Conservation (phyloP, 2,113 vertebrate species). For the Lepus europaeus region DNA sequence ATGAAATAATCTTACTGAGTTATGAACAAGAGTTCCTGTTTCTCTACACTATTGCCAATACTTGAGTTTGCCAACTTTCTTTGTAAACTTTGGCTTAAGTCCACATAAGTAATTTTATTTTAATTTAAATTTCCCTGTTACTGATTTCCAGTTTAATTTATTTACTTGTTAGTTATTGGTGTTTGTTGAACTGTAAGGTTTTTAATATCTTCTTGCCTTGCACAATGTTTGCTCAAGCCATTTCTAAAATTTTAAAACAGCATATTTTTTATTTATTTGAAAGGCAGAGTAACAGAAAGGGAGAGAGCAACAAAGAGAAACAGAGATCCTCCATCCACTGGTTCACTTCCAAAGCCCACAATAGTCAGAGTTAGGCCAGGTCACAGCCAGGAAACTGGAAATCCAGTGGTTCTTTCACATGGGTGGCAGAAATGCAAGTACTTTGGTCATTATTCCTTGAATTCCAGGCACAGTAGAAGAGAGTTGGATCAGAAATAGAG, state of each 20-base stretch:
- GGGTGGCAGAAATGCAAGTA: too few relatives aligned
- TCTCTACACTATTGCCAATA: background rate
- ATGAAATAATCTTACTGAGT: background rate
- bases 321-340: too few relatives aligned
- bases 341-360: too few relatives aligned
- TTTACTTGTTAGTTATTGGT: background rate
- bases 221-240: background rate
- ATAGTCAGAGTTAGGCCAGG: too few relatives aligned
- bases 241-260: background rate
- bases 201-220: background rate
- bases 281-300: too few relatives aligned
- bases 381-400: too few relatives aligned
- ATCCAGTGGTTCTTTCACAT: too few relatives aligned
- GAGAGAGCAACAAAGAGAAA: too few relatives aligned
- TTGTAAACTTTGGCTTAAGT: background rate
- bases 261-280: background rate
- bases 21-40: background rate
- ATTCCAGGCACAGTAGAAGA: too few relatives aligned
- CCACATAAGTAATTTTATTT: constrained; percentile 12
- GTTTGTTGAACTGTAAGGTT: background rate
- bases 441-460: too few relatives aligned
- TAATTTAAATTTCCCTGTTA: background rate
- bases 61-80: background rate
- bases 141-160: background rate
- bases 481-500: too few relatives aligned